These are phyloP conservation scores for Heliconius melpomene DNA, from an alignment of 1,140 invertebrate species.

Conservation along the genomic window DNA sequence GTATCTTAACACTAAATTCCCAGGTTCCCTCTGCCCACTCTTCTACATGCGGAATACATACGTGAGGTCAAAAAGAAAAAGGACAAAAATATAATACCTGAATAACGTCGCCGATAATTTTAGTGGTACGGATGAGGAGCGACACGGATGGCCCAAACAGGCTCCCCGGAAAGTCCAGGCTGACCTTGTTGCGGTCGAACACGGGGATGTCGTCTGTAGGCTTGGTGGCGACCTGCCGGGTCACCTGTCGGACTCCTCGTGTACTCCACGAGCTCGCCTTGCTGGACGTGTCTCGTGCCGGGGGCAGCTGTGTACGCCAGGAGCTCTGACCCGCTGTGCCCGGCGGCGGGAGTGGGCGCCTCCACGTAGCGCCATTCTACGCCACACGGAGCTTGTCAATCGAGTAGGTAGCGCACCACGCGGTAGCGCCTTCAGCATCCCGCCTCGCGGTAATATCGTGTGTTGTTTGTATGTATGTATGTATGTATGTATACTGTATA, in stretches of 20 bases:
- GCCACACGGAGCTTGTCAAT: slow-evolving; percentile 24
- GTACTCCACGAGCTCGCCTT: slow-evolving; percentile 12
- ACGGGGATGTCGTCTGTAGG: slow-evolving; percentile 84
- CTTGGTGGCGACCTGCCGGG: slow-evolving; percentile 45
- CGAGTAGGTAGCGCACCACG: slow-evolving; percentile 19
- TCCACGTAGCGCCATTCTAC: slow-evolving; percentile 59
- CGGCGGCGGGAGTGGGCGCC: slow-evolving; percentile 31
- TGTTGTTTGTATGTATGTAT: slow-evolving; percentile 11
- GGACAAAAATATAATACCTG: slow-evolving; percentile 78
- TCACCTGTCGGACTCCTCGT: slow-evolving; percentile 16
- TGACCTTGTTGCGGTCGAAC: slow-evolving; percentile 85
- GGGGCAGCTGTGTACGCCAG: slow-evolving; percentile 14
- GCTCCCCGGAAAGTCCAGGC: slow-evolving; percentile 84
- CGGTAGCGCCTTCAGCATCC: slow-evolving; percentile 28
- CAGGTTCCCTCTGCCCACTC: too few relatives aligned
- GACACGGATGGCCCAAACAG: slow-evolving; percentile 87
- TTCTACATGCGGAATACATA: not conserved
- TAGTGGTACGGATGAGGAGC: slow-evolving; percentile 86
- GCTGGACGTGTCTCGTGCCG: slow-evolving; percentile 11
- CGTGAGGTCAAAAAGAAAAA: not conserved
- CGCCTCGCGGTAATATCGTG: slow-evolving; percentile 15
- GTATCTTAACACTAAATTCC: too few relatives aligned
- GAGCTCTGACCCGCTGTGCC: slow-evolving; percentile 4
- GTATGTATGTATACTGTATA: not conserved
- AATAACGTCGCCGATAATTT: slow-evolving; percentile 85